Conservation (phyloP, 2,113 vertebrate genomes). For the Clarias magur region DNA sequence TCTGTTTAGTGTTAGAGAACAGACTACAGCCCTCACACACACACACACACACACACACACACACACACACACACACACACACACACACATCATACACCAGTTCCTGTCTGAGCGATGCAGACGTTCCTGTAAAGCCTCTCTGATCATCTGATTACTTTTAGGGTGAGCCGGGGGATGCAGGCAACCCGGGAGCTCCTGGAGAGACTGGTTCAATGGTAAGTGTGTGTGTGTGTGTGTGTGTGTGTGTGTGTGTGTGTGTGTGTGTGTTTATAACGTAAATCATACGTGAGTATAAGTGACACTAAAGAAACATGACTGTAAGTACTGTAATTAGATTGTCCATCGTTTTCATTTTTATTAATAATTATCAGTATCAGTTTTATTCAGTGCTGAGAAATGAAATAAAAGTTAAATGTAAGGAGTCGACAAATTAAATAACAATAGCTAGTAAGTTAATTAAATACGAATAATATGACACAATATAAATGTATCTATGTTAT, state of each 20-base stretch:
- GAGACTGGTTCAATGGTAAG: slow-evolving; percentile 83
- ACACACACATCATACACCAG: not conserved
- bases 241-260: not conserved
- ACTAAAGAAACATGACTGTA: not conserved
- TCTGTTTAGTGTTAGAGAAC: not conserved
- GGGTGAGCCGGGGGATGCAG: slow-evolving; percentile 95
- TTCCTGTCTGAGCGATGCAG: not conserved
- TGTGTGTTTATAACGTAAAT: not conserved
- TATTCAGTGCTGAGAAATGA: not conserved
- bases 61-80: no score
- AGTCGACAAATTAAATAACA: not conserved
- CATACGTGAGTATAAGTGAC: not conserved
- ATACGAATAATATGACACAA: not conserved
- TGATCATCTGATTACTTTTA: slow-evolving; percentile 56
- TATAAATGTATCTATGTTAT: no score
- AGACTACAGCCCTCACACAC: not conserved
- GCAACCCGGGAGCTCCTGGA: slow-evolving; percentile 90
- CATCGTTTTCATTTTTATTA: not conserved
- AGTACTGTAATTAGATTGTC: not conserved
- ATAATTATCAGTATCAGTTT: not conserved
- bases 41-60: not conserved
- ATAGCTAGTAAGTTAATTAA: not conserved
- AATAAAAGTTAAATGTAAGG: not conserved
- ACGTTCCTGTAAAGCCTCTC: not conserved
- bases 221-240: slow-evolving; percentile 11